Conservation (phyloP, 53 echinoderm and acorn worm species). For the Apostichopus leukothele region DNA sequence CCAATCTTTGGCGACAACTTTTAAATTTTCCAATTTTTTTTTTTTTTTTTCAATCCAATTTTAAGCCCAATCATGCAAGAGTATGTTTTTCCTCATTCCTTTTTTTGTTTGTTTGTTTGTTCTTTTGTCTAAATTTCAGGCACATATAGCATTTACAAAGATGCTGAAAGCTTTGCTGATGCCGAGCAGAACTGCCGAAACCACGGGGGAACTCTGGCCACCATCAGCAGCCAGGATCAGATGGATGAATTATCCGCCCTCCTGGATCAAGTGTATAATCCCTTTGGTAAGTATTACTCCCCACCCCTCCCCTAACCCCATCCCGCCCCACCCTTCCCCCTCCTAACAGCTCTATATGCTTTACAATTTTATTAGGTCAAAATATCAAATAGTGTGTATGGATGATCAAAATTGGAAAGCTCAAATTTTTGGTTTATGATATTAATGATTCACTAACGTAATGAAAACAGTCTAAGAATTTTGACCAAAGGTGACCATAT, state of each 20-base stretch:
- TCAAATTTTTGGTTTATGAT: no score
- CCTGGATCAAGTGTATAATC: conserved; percentile 55
- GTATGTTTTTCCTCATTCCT: no score
- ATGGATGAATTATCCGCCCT: conserved; percentile 34
- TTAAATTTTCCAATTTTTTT: no score
- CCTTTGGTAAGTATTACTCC: conserved; percentile 53
- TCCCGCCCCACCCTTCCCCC: neutral
- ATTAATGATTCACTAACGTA: no score
- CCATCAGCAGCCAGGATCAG: conserved; percentile 50
- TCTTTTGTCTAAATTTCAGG: neutral
- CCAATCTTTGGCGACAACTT: no score
- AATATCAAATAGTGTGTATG: neutral
- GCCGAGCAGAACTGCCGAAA: conserved; percentile 52
- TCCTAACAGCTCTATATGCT: no score
- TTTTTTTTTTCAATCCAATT: no score
- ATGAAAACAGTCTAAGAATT: no score
- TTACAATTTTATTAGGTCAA: neutral
- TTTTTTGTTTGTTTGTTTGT: no score
- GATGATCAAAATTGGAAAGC: no score
- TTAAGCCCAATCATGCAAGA: no score
- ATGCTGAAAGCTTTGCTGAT: conserved; percentile 48
- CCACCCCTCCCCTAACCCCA: neutral
- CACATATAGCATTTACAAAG: conserved; percentile 35
- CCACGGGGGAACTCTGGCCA: conserved; percentile 62
- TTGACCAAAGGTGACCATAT: no score